phyloP scores from a whole-genome alignment of 2,113 vertebrate species.

The Halichoerus grypus region DNA sequence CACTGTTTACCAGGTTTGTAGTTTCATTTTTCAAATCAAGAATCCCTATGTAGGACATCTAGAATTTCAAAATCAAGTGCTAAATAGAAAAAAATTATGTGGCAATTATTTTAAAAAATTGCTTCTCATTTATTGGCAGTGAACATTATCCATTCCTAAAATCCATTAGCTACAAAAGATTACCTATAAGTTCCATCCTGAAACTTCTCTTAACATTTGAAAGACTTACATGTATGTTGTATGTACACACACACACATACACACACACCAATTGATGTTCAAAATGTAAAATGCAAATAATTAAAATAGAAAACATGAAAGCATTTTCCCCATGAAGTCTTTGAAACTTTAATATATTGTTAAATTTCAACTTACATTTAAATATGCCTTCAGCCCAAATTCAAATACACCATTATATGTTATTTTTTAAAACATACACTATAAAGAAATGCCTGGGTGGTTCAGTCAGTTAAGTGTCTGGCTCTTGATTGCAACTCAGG shows the following conservation, averaged over 20 bases:
- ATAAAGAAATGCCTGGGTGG: no score
- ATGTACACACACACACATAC: neutral
- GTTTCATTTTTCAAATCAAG: neutral
- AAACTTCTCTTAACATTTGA: neutral
- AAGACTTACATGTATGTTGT: neutral
- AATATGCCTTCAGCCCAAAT: neutral
- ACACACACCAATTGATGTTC: neutral
- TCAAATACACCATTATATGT: neutral
- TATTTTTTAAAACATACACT: neutral
- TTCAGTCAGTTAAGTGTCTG: no score
- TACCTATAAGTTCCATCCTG: neutral
- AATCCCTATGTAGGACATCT: neutral
- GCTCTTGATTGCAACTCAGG: no score
- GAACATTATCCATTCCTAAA: neutral
- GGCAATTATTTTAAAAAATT: neutral
- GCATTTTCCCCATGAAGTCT: neutral
- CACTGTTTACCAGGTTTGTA: neutral
- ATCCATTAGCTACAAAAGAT: neutral
- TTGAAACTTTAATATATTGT: neutral
- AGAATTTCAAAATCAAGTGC: neutral
- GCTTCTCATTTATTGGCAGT: neutral
- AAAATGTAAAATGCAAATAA: neutral
- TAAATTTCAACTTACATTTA: conserved; percentile 1
- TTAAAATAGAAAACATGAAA: neutral
- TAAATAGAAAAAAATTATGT: neutral